Percentiles rank a stretch among this genome's conserved stretches.
These are phyloP conservation scores for Gadus macrocephalus DNA, from an alignment of 2,113 vertebrate species.

Conservation along the genomic window DNA sequence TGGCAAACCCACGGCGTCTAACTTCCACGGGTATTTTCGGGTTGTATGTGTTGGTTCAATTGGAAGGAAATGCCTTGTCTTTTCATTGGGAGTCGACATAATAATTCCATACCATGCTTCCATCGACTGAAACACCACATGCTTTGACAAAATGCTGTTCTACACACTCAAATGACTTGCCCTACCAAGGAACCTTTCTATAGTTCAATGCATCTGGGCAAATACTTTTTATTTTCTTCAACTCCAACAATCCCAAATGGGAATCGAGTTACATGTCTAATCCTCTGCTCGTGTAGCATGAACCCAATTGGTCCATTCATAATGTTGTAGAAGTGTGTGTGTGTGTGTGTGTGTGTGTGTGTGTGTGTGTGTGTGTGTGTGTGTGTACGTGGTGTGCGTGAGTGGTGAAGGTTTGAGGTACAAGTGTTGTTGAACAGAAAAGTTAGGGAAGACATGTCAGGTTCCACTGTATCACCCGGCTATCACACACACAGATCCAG, in stretches of 20 bases:
- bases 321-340: slow-evolving; percentile 10
- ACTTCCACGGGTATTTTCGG: slow-evolving; percentile 39
- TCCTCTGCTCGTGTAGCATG: slow-evolving; percentile 34
- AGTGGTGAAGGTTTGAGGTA: too few species aligned
- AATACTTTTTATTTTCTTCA: slow-evolving; percentile 7
- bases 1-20: slow-evolving; percentile 42
- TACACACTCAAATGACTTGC: neutral
- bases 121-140: too few species aligned
- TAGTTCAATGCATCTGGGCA: slow-evolving; percentile 7
- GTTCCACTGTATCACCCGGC: too few species aligned
- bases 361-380: too few species aligned
- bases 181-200: neutral
- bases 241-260: slow-evolving; percentile 5
- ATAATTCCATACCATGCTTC: too few species aligned
- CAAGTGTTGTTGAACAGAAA: too few species aligned
- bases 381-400: too few species aligned
- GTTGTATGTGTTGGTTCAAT: slow-evolving; percentile 7
- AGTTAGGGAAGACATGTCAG: too few species aligned
- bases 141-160: neutral
- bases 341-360: slow-evolving; percentile 4
- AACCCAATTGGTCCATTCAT: slow-evolving; percentile 50
- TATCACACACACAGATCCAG: too few species aligned
- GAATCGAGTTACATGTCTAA: slow-evolving; percentile 40
- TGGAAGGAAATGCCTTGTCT: too few species aligned
- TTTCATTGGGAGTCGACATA: too few species aligned